Conservation (phyloP, 2,113 vertebrate species). For the Tragelaphus strepsiceros region DNA sequence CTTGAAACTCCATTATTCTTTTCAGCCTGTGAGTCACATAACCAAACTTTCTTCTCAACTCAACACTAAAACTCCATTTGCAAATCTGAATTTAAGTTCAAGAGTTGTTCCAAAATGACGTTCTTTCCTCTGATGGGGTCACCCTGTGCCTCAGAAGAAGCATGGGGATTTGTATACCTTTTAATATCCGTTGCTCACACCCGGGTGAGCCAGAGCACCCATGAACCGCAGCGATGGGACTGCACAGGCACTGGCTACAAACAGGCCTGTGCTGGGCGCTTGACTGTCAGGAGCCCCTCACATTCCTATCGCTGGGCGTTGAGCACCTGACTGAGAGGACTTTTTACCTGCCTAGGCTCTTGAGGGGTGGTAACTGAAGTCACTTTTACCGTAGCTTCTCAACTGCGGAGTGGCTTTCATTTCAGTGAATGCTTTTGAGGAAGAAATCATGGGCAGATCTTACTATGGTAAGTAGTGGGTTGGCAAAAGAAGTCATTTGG, state of each 20-base stretch:
- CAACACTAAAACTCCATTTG: background rate
- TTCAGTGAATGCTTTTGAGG: background rate
- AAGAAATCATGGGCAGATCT: background rate
- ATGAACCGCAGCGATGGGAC: background rate
- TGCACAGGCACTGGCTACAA: too few relatives aligned
- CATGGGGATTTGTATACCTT: background rate
- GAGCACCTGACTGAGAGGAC: background rate
- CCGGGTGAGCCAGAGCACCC: background rate
- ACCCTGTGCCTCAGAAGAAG: background rate
- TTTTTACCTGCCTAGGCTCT: background rate
- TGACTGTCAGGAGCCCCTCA: background rate
- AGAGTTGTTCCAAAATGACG: background rate
- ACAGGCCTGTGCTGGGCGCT: background rate
- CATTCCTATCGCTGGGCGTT: background rate
- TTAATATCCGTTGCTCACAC: background rate
- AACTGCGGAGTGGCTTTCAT: background rate
- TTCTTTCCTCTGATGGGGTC: background rate
- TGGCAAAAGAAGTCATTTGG: background rate
- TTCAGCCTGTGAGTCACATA: background rate
- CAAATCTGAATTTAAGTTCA: background rate
- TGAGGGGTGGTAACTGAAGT: background rate
- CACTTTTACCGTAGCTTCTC: background rate
- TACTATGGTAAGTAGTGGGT: background rate
- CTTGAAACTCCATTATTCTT: background rate
- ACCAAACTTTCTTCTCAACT: background rate